phyloP scores from a whole-genome alignment of 1,140 invertebrate genomes.

The Heliconius himera region DNA sequence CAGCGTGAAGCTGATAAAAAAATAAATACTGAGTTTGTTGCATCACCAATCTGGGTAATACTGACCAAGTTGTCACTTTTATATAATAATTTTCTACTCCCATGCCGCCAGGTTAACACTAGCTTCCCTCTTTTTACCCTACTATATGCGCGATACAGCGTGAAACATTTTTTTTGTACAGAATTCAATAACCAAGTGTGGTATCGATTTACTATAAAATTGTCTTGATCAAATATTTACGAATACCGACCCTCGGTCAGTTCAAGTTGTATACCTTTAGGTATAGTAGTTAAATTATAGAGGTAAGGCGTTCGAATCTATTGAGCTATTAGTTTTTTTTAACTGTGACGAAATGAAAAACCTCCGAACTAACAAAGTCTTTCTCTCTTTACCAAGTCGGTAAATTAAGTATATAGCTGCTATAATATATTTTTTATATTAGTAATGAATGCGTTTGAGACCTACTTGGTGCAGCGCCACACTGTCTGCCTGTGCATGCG shows the following conservation, averaged over 20 bases:
- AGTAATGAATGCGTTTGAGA: no score
- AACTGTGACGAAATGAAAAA: no score
- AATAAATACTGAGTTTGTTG: no score
- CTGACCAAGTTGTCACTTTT: no score
- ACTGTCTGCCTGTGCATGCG: no score
- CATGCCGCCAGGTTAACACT: background rate
- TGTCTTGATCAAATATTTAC: slow-evolving; percentile 10
- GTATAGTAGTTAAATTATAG: background rate
- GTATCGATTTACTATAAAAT: slow-evolving; percentile 14
- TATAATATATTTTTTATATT: no score
- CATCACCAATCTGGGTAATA: no score
- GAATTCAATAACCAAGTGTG: slow-evolving; percentile 4
- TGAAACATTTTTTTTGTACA: background rate
- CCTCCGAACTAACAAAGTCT: no score
- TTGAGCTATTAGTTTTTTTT: background rate
- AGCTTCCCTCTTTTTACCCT: background rate
- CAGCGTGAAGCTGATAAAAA: no score
- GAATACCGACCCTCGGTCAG: background rate
- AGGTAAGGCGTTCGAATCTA: background rate
- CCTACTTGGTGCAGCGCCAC: no score
- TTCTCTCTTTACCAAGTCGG: no score
- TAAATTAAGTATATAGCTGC: background rate
- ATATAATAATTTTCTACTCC: no score
- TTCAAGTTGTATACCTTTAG: background rate
- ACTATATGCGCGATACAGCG: background rate